Evolutionary conservation across 2,797 vertebrate genomes (phyloP).

Genomic region (Alfaro cultratus): DNA sequence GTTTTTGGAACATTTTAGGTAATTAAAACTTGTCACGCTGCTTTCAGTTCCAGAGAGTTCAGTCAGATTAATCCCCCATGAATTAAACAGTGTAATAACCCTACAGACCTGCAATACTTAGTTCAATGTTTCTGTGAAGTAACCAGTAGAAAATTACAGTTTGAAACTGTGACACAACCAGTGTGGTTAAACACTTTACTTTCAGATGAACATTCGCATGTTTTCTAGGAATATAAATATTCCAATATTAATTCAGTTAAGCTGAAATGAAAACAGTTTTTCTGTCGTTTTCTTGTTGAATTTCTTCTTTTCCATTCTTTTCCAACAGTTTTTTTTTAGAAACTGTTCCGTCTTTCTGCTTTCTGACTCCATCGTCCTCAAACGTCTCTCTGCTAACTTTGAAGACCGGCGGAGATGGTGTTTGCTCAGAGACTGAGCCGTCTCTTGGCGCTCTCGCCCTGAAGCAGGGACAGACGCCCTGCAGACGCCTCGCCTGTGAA

Average conservation of each 20-base stretch:
- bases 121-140: not conserved
- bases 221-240: not conserved
- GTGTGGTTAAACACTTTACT: not conserved
- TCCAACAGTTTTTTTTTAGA: too few species aligned
- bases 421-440: not conserved
- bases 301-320: not conserved
- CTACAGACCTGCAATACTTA: not conserved
- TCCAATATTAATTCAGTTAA: not conserved
- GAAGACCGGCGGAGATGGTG: not conserved
- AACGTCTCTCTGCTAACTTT: not conserved
- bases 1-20: not conserved
- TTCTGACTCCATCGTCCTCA: not conserved
- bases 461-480: not conserved
- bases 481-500: not conserved
- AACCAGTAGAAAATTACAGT: too few species aligned
- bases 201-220: not conserved
- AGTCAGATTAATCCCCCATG: not conserved
- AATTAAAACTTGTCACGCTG: not conserved
- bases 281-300: not conserved
- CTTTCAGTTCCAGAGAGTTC: not conserved
- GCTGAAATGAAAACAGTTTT: not conserved
- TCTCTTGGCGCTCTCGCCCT: conserved; percentile 9
- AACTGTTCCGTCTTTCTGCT: not conserved
- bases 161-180: too few species aligned
- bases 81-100: not conserved